These are phyloP conservation scores for Gisinianus flammeolus DNA, from an alignment of 2,888 invertebrate species.

Conservation along the genomic window DNA sequence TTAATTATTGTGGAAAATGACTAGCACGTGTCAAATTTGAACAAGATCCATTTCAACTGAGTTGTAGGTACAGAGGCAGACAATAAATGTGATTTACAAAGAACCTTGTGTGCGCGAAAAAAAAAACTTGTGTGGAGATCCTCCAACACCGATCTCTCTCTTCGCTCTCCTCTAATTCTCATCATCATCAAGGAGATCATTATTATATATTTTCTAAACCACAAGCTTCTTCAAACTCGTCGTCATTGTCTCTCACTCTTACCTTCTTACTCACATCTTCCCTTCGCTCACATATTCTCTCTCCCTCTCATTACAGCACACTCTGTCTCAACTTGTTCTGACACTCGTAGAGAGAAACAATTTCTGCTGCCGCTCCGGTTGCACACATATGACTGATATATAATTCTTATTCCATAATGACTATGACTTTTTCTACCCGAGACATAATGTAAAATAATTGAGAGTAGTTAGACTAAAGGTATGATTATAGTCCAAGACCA, in stretches of 20 bases:
- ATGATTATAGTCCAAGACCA: background rate
- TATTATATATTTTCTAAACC: constrained; percentile 38
- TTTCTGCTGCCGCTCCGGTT: no score
- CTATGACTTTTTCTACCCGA: background rate
- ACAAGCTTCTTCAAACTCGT: constrained; percentile 8
- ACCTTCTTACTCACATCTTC: background rate
- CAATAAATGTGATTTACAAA: constrained; percentile 42
- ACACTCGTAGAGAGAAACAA: no score
- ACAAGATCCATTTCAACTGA: constrained; percentile 40
- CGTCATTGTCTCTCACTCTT: background rate
- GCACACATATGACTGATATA: background rate
- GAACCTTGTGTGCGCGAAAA: constrained; percentile 29
- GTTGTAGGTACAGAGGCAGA: background rate
- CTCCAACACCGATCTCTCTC: background rate
- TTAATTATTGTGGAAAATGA: constrained; percentile 47
- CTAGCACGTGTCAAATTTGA: constrained; percentile 47
- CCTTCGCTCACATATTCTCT: background rate
- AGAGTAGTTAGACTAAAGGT: background rate
- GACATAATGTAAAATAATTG: background rate
- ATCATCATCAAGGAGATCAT: constrained; percentile 41
- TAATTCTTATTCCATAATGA: background rate
- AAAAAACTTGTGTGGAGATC: constrained; percentile 20
- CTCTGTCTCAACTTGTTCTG: no score
- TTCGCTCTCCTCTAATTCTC: constrained; percentile 30
- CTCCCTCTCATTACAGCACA: background rate